These are phyloP conservation scores for Phthorimaea operculella DNA, from an alignment of 1,140 invertebrate species.

Conservation along the genomic window DNA sequence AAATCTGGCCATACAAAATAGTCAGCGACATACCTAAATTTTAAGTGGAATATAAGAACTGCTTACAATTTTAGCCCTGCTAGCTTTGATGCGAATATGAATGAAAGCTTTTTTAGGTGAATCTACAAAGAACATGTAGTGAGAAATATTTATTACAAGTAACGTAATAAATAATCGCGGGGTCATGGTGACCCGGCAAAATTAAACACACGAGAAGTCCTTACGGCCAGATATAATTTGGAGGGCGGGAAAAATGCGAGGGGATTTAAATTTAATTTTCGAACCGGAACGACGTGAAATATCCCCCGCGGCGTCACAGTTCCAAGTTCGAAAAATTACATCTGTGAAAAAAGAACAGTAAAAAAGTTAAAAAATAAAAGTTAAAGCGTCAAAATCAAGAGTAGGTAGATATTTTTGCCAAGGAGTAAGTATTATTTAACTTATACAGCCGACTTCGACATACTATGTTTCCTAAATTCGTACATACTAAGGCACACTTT, in stretches of 20 bases:
- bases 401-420: too few species aligned
- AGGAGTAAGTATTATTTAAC: too few species aligned
- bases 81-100: too few species aligned
- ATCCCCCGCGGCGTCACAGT: slow-evolving; percentile 49
- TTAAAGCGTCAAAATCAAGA: slow-evolving; percentile 9
- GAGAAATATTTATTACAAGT: slow-evolving; percentile 1
- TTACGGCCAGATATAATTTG: slow-evolving; percentile 56
- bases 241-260: slow-evolving; percentile 60
- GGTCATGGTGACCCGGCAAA: slow-evolving; percentile 24
- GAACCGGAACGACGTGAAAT: slow-evolving; percentile 58
- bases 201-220: slow-evolving; percentile 35
- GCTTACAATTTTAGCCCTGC: too few species aligned
- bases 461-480: too few species aligned
- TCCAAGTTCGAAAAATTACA: slow-evolving; percentile 44
- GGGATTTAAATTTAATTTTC: slow-evolving; percentile 67
- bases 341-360: slow-evolving; percentile 33
- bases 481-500: too few species aligned
- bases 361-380: slow-evolving; percentile 32
- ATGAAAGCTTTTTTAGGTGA: too few species aligned
- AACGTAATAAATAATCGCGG: slow-evolving; percentile 12
- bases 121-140: too few species aligned
- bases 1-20: too few species aligned
- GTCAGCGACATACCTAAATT: too few species aligned
- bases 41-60: too few species aligned
- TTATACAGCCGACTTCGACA: too few species aligned